Evolutionary conservation across 1,140 invertebrate species (phyloP), one percentile per base, ranked within the genome.

Genomic region (Pseudobourletiella spinata): DNA sequence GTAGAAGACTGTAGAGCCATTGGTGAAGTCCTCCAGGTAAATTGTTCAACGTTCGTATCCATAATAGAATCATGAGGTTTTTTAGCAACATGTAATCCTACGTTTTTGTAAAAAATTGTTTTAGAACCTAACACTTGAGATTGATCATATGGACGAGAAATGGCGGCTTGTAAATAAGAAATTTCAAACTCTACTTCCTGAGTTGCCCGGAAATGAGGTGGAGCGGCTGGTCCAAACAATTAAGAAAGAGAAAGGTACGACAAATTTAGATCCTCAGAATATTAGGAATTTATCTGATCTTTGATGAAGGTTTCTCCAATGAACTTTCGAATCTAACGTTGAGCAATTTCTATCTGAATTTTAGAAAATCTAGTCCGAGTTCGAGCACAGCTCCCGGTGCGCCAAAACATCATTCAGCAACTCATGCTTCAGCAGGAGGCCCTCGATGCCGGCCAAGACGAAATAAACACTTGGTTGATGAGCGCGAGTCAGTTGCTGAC

Each of bases 81-180:
- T n/a, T n/a, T n/a, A n/a, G n/a, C n/a, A n/a, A n/a, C n/a, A n/a
- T n/a, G n/a, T n/a, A n/a, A n/a, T n/a, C n/a, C n/a, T n/a, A n/a
- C n/a, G n/a, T n/a, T n/a, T n/a, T n/a, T n/a, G n/a, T n/a, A n/a
- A n/a, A n/a, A n/a, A n/a, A n/a, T n/a, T n/a, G n/a, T n/a, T n/a
- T n/a, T 52, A 61, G 52, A 55, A 67, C 78, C 73, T 79, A 81
- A 69, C 92, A 32, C 86, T 77, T 24, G 87, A 95, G 77, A 83
- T 94, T 1, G 88, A 92, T 72, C 82, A 84, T 46, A 86, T 92
- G 64, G 92, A 96, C 74, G 86, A 89, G 62, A 73, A 93, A 1
- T 95, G 95, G 73, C 94, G 95, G 74, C 84, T 80, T 50, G 84
- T 90, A 32, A 91, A 88, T 69, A 89, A 89, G 73, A 90, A 87